Evolutionary conservation across 2,797 vertebrate genomes (phyloP), one percentile per base, ranked within the genome.

Genomic region (Dendrocincla fuliginosa): DNA sequence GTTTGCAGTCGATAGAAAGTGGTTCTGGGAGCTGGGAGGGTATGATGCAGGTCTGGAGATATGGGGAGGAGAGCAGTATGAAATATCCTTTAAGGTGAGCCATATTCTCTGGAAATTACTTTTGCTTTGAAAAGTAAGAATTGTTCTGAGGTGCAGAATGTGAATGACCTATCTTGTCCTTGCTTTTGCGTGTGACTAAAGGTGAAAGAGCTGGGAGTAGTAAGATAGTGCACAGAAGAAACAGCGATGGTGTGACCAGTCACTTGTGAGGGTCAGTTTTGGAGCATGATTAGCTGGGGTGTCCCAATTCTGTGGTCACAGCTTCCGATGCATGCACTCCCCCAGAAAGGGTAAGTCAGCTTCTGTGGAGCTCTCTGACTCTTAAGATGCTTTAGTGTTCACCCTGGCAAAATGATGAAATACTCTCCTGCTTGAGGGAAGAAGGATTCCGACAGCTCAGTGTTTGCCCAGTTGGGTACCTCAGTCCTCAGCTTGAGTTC

Each of bases 61-160:
- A 98, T 99, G 99, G 99, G 99, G 99, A 97, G 99, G 99, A 97
- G 99, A 99, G 76, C 99, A 99, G 95, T 99, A 99, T 37, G 99
- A 99, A 98, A 99, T 99, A 97, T 99, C 99, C 7, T 99, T 99
- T 97, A 99, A 99, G 99, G 99, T 99, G 97, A 98, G 98, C 95
- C 74, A n/a, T 18, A 44, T 96, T 84, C 88, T 90, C 90, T 64
- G 47, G 89, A 92, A 89, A 68, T 82, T 93, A 83, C 79, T 91
- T 86, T 57, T 95, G 65, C 83, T 86, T 86, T 82, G 46, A 82
- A 95, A 87, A 96, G 79, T 80, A 88, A 92, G 74, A 94, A 93
- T 53, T 92, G 67, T 83, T 93, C 52, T 44, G 65, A 93, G 86
- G 82, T 0, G 0, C 89, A 80, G 87, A 95, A 79, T 82, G 76